Evolutionary conservation across 2,888 invertebrate genomes (phyloP).

Genomic region (Podabrus alpinus): DNA sequence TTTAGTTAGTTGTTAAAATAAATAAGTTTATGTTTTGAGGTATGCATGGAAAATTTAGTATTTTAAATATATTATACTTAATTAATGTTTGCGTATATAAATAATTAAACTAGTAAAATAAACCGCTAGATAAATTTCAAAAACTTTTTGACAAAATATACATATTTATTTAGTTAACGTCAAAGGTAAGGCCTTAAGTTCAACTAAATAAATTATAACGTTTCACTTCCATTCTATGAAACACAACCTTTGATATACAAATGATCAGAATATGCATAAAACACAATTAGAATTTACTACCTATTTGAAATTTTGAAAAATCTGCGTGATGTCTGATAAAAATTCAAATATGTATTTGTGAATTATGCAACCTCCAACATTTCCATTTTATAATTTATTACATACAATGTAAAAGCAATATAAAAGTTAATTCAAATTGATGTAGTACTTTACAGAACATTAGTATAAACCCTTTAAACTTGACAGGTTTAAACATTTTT

Average conservation of each 20-base stretch:
- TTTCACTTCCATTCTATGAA: neutral
- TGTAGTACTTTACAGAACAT: neutral
- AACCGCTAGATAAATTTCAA: neutral
- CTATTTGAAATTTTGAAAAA: neutral
- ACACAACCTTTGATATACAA: neutral
- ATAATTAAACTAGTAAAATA: neutral
- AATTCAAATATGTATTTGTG: neutral
- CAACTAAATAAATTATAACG: neutral
- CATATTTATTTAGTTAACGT: neutral
- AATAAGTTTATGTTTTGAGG: too few relatives aligned
- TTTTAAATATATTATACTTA: too few relatives aligned
- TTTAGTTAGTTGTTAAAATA: too few relatives aligned
- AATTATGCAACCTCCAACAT: neutral
- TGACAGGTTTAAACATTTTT: neutral
- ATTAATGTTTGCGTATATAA: neutral
- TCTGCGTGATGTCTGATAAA: neutral
- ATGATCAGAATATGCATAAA: neutral
- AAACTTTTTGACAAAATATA: neutral
- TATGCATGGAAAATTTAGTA: too few relatives aligned
- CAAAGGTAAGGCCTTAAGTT: neutral
- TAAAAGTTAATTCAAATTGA: neutral
- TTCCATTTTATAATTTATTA: neutral
- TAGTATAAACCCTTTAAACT: neutral
- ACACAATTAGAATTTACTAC: neutral
- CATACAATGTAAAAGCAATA: neutral